Conservation (phyloP, 2,797 vertebrate species). For the Melanotaenia maccullochi region DNA sequence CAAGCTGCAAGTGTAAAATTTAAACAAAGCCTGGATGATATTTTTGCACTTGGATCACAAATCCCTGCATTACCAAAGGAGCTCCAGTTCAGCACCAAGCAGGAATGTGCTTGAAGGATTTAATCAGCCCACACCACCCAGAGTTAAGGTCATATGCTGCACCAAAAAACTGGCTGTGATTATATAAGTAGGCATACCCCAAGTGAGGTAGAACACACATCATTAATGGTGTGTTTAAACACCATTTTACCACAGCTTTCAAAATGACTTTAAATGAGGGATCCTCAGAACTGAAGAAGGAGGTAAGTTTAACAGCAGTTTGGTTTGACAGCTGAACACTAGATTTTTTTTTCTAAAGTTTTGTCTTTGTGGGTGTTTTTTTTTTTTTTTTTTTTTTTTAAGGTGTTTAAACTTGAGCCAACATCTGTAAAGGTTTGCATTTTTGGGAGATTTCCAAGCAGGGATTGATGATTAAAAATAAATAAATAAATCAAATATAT, state of each 20-base stretch:
- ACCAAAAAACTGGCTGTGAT: slow-evolving; percentile 39
- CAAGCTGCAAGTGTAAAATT: background rate
- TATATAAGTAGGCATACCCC: slow-evolving; percentile 10
- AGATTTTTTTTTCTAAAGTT: background rate
- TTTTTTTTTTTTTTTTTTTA: background rate
- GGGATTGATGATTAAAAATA: too few species aligned
- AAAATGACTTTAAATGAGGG: slow-evolving; percentile 52
- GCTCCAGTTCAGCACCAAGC: slow-evolving; percentile 4
- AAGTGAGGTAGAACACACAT: slow-evolving; percentile 32
- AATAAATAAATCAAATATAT: too few species aligned
- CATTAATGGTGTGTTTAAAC: slow-evolving; percentile 20
- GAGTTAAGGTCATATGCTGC: slow-evolving; percentile 58
- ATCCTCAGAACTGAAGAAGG: slow-evolving; percentile 32
- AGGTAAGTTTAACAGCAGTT: slow-evolving; percentile 50
- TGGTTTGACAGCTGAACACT: background rate
- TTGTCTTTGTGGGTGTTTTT: background rate
- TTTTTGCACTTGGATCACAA: slow-evolving; percentile 40
- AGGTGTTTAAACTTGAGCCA: background rate
- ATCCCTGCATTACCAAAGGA: background rate
- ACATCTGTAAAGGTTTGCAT: background rate
- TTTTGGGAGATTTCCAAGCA: background rate
- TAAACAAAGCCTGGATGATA: slow-evolving; percentile 10
- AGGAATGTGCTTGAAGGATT: slow-evolving; percentile 52
- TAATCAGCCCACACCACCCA: slow-evolving; percentile 18
- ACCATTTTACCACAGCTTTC: slow-evolving; percentile 13